phyloP scores from a whole-genome alignment of 2,797 vertebrate genomes.

The Epinephelus coioides region DNA sequence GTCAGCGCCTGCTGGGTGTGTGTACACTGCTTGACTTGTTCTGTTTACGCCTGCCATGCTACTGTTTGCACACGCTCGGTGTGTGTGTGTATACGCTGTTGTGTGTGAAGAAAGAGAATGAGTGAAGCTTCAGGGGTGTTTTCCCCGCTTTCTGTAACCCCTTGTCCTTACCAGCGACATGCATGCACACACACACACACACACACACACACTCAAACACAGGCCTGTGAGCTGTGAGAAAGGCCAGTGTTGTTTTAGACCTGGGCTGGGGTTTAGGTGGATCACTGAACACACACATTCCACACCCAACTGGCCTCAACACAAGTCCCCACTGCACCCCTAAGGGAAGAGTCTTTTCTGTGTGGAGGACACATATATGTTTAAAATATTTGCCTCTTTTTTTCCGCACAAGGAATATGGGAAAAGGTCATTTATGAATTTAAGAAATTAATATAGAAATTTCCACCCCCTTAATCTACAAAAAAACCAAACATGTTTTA shows the following conservation, averaged over 20 bases:
- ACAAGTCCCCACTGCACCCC: constrained; percentile 31
- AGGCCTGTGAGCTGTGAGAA: constrained; percentile 70
- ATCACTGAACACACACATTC: constrained; percentile 80
- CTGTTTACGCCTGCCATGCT: constrained; percentile 68
- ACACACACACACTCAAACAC: constrained; percentile 45
- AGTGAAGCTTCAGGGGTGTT: constrained; percentile 39
- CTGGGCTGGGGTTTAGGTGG: constrained; percentile 75
- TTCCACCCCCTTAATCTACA: neutral
- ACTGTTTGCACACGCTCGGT: constrained; percentile 65
- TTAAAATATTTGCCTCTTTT: neutral
- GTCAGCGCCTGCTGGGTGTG: constrained; percentile 67
- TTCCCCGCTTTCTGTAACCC: constrained; percentile 53
- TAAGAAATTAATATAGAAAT: neutral
- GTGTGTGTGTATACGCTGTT: constrained; percentile 29
- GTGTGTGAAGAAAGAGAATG: constrained; percentile 38
- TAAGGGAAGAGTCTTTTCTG: constrained; percentile 15
- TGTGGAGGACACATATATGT: neutral
- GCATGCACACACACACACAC: constrained; percentile 29
- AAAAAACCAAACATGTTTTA: neutral
- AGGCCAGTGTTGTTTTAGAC: constrained; percentile 81
- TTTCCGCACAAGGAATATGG: neutral
- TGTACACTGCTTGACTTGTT: constrained; percentile 58
- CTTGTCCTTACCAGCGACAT: constrained; percentile 56
- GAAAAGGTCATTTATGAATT: neutral
- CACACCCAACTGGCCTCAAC: constrained; percentile 56